Conservation (phyloP, 2,797 vertebrate species). For the Notamacropus eugenii region DNA sequence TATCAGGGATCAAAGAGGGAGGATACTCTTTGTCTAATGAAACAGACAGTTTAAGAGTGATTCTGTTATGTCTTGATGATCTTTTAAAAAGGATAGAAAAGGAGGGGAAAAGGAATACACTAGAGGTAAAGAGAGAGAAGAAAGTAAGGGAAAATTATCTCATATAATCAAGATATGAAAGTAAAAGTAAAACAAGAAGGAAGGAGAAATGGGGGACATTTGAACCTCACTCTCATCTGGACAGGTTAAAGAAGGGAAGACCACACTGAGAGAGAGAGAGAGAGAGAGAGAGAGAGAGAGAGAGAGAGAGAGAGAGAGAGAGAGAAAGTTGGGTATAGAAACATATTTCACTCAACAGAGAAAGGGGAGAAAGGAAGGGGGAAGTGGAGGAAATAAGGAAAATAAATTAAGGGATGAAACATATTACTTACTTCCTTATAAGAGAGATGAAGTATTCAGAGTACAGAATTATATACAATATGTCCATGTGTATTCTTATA, state of each 20-base stretch:
- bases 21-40: too few relatives aligned
- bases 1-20: too few relatives aligned
- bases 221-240: not conserved
- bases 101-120: too few relatives aligned
- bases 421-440: not conserved
- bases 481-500: too few relatives aligned
- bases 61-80: too few relatives aligned
- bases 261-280: too few relatives aligned
- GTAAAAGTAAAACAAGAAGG: not conserved
- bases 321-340: not conserved
- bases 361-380: not conserved
- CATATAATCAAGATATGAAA: not conserved
- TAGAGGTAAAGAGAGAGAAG: too few relatives aligned
- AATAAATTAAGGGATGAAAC: not conserved
- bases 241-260: not conserved
- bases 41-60: too few relatives aligned
- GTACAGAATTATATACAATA: not conserved
- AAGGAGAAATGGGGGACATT: not conserved
- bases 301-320: too few relatives aligned
- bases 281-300: too few relatives aligned
- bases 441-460: not conserved
- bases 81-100: too few relatives aligned
- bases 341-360: not conserved
- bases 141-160: too few relatives aligned
- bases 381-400: not conserved